Percentiles rank a stretch among this genome's conserved stretches.
phyloP scores from a whole-genome alignment of 1,140 invertebrate species.

The Eueides isabella region DNA sequence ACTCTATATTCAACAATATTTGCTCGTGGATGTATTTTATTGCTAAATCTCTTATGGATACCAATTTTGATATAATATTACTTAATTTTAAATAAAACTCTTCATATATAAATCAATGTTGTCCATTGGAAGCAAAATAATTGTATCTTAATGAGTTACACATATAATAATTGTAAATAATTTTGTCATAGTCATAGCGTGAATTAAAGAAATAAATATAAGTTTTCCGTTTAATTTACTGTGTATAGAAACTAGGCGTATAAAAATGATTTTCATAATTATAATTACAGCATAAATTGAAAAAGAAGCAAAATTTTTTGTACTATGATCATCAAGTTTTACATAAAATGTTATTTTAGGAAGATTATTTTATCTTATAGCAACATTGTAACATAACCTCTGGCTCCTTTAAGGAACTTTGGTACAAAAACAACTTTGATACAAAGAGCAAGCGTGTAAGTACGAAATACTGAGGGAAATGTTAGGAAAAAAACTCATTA shows the following conservation, averaged over 20 bases:
- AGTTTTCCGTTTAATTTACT: too few species aligned
- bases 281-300: neutral
- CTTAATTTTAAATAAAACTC: too few species aligned
- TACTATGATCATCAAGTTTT: neutral
- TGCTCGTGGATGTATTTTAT: neutral
- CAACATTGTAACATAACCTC: neutral
- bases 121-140: too few species aligned
- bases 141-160: too few species aligned
- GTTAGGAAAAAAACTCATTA: slow-evolving; percentile 60
- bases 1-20: slow-evolving; percentile 30
- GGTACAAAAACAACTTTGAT: slow-evolving; percentile 7
- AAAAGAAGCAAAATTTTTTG: neutral
- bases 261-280: neutral
- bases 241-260: neutral
- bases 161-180: too few species aligned
- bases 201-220: too few species aligned
- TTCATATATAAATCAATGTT: too few species aligned
- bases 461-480: slow-evolving; percentile 42
- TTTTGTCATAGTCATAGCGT: too few species aligned
- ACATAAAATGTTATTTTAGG: neutral
- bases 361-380: neutral
- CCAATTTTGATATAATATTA: too few species aligned
- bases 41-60: too few species aligned
- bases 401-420: slow-evolving; percentile 6
- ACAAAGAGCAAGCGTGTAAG: neutral